A percentile compares a stretch with the other conserved stretches of the same genome.
phyloP scores from a whole-genome alignment of 1,140 invertebrate genomes.

The Ptiloglossa arizonensis region DNA sequence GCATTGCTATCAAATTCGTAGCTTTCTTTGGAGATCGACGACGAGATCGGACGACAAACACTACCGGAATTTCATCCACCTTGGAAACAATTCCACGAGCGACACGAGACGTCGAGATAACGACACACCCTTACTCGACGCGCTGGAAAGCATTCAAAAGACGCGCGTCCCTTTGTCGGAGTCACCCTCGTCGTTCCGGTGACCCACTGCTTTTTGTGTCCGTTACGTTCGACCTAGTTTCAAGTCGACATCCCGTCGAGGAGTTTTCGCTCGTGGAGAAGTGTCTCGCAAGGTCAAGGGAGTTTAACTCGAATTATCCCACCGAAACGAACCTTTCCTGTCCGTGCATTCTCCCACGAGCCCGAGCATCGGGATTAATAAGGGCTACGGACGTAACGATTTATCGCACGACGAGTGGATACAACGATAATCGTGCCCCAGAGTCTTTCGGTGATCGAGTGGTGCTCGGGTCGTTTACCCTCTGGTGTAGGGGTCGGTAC shows the following conservation, averaged over 20 bases:
- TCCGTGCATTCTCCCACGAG: too few relatives aligned
- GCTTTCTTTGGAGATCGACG: background rate
- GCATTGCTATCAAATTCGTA: background rate
- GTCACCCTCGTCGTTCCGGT: slow-evolving; percentile 18
- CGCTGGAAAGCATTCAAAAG: slow-evolving; percentile 34
- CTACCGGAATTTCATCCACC: slow-evolving; percentile 13
- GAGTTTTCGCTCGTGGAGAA: background rate
- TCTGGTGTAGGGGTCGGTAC: too few relatives aligned
- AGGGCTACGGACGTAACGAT: too few relatives aligned
- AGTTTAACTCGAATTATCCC: slow-evolving; percentile 24
- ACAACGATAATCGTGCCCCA: too few relatives aligned
- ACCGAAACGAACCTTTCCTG: background rate
- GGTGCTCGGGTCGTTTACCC: too few relatives aligned
- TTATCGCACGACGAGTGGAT: too few relatives aligned
- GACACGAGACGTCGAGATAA: slow-evolving; percentile 15
- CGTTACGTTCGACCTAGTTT: slow-evolving; percentile 34
- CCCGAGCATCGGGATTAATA: too few relatives aligned
- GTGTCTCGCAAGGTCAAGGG: slow-evolving; percentile 3
- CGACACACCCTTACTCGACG: slow-evolving; percentile 9
- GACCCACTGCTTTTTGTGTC: slow-evolving; percentile 25
- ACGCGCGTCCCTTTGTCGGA: slow-evolving; percentile 31
- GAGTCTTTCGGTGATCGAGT: too few relatives aligned
- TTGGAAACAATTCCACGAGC: slow-evolving; percentile 19
- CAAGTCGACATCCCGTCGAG: background rate
- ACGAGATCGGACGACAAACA: background rate